Evolutionary conservation across 2,888 invertebrate species (phyloP), one percentile per base, ranked within the genome.

Genomic region (Bugula neritina): DNA sequence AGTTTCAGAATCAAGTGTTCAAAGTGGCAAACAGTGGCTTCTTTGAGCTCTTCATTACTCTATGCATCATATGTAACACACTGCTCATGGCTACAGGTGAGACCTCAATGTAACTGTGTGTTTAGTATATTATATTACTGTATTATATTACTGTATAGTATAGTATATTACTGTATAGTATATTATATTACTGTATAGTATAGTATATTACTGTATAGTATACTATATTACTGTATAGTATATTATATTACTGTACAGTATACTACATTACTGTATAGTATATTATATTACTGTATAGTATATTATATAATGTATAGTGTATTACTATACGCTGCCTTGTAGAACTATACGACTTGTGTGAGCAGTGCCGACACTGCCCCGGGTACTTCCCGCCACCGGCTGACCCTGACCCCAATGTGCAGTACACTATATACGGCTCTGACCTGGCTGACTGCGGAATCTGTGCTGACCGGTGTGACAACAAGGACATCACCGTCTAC

Each of bases 51-150:
- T 91, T 92, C 82, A 96, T 96, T 83, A 96, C 94, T 69, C 88
- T 93, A 78, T 95, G 94, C 86, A 96, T 97, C 82, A 90, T 94
- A 77, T 87, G 95, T 79, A 97, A 97, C 86, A 96, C 95, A 73
- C 89, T 93, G 80, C 92, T 94, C 84, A 88, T 96, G 80, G 94
- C 95, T 72, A 88, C 63, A 63, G 63, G 63, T 63, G 5, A 23
- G 55, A 5, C 13, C 21, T 10, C 10, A 21, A 52, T 52, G 52
- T 13, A 13, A 52, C n/a, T n/a, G n/a, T n/a, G n/a, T n/a, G n/a
- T n/a, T n/a, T n/a, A n/a, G n/a, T n/a, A n/a, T n/a, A n/a, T n/a
- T n/a, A n/a, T n/a, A n/a, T n/a, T n/a, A n/a, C n/a, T n/a, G n/a
- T n/a, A n/a, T n/a, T n/a, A n/a, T n/a, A n/a, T n/a, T n/a, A n/a